Evolutionary conservation across 2,888 invertebrate genomes (phyloP).

Genomic region (Tineola bisselliella): DNA sequence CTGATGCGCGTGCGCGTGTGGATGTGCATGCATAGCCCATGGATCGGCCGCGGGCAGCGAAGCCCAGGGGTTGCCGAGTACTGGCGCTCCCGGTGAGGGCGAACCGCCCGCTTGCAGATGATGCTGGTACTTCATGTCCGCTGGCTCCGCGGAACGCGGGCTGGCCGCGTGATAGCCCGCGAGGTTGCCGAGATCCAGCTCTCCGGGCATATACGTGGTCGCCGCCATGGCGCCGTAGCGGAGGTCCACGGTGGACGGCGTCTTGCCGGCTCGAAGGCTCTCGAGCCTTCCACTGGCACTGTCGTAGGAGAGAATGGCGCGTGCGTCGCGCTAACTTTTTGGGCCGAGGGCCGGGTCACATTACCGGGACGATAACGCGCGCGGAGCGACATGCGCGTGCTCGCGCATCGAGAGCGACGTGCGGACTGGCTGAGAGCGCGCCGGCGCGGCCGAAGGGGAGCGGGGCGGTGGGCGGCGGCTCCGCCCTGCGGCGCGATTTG

Average conservation of each 20-base stretch:
- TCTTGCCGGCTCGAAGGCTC: constrained; percentile 71
- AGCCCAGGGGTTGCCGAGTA: constrained; percentile 82
- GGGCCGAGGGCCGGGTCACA: constrained; percentile 66
- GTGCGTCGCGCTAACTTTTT: constrained; percentile 52
- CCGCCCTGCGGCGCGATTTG: constrained; percentile 27
- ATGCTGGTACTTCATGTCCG: constrained; percentile 96
- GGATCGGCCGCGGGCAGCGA: constrained; percentile 83
- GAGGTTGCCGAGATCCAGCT: constrained; percentile 83
- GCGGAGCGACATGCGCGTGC: constrained; percentile 70
- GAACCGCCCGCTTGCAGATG: constrained; percentile 80
- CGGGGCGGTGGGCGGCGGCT: constrained; percentile 39
- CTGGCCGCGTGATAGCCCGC: constrained; percentile 87
- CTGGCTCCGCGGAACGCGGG: constrained; percentile 87
- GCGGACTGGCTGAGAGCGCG: constrained; percentile 53
- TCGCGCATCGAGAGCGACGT: constrained; percentile 66
- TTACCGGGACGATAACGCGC: constrained; percentile 46
- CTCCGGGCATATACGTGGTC: constrained; percentile 93
- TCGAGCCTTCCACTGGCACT: constrained; percentile 64
- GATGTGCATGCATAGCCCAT: constrained; percentile 84
- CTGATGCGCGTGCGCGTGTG: constrained; percentile 78
- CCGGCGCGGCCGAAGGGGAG: constrained; percentile 47
- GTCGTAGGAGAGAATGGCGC: constrained; percentile 57
- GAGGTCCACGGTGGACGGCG: constrained; percentile 71
- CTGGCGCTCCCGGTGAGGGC: constrained; percentile 65
- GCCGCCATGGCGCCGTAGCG: constrained; percentile 91